phyloP scores from a whole-genome alignment of 2,888 invertebrate genomes.

The Napeogenes inachia region DNA sequence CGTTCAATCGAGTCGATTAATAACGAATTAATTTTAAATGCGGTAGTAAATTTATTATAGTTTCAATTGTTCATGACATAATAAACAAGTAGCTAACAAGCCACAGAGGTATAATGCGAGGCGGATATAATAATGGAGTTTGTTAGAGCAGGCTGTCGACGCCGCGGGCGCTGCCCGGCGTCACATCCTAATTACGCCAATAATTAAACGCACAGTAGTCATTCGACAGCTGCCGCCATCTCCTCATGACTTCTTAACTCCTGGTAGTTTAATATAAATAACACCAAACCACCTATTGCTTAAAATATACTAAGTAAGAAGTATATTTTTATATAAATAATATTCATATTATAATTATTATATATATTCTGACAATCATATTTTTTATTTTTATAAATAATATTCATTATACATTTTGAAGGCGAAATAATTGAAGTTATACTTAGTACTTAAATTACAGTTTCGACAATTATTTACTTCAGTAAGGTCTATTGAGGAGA shows the following conservation, averaged over 20 bases:
- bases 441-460: neutral
- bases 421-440: no score
- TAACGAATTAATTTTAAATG: conserved; percentile 64
- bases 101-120: conserved; percentile 62
- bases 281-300: neutral
- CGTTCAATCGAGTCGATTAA: conserved; percentile 56
- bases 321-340: no score
- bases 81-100: conserved; percentile 52
- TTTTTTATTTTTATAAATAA: no score
- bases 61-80: conserved; percentile 67
- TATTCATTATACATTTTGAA: no score
- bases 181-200: conserved; percentile 75
- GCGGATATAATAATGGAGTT: conserved; percentile 74
- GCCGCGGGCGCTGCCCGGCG: conserved; percentile 61
- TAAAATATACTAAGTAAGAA: neutral
- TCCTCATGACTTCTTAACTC: conserved; percentile 46
- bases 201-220: conserved; percentile 68
- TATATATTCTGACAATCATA: no score
- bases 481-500: conserved; percentile 41
- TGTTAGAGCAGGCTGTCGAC: conserved; percentile 59
- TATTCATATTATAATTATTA: no score
- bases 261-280: conserved; percentile 34
- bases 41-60: conserved; percentile 59
- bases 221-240: conserved; percentile 44
- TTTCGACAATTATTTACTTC: conserved; percentile 24